Conservation (phyloP, 2,797 vertebrate species). For the Hephaestus fuliginosus region DNA sequence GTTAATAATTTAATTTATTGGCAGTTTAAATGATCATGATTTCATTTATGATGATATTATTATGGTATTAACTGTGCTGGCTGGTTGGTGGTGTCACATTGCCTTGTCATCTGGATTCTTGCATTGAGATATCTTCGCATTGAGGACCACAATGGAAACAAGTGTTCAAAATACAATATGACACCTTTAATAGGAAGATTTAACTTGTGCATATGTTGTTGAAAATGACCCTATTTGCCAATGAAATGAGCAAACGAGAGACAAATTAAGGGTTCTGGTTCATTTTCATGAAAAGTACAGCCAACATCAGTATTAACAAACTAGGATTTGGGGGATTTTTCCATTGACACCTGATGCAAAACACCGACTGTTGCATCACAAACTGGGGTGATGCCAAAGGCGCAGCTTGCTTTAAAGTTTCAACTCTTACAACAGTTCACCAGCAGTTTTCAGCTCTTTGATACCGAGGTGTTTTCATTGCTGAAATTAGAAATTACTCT, state of each 20-base stretch:
- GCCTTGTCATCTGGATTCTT: neutral
- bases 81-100: neutral
- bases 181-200: neutral
- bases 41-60: neutral
- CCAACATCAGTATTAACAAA: conserved; percentile 1
- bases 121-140: neutral
- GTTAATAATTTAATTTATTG: neutral
- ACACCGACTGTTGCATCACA: conserved; percentile 8
- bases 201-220: neutral
- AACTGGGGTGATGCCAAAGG: neutral
- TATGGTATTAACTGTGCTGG: neutral
- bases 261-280: neutral
- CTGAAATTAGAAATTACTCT: conserved; percentile 4
- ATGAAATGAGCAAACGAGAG: neutral
- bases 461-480: neutral
- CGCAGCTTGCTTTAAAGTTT: conserved; percentile 10
- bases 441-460: conserved; percentile 2
- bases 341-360: conserved; percentile 23
- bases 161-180: neutral
- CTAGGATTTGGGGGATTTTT: neutral
- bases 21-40: neutral
- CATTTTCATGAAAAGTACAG: neutral
- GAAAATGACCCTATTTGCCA: neutral
- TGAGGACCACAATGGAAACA: too few relatives aligned
- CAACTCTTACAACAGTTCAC: neutral